These are phyloP conservation scores for Canis aureus DNA, from an alignment of 2,113 vertebrate genomes.

Conservation along the genomic window DNA sequence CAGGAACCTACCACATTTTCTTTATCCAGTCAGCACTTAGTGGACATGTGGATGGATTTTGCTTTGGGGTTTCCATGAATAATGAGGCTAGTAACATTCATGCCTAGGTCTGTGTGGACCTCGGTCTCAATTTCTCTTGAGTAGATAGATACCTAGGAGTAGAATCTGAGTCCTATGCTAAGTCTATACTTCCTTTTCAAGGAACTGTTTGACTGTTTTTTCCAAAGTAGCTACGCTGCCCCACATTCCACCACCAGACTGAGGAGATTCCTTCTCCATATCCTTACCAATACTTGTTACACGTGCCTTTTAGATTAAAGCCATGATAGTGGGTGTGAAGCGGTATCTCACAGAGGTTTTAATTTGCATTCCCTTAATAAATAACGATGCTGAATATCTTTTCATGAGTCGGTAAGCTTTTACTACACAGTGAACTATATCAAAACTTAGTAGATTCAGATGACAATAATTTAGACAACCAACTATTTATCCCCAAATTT, in stretches of 20 bases:
- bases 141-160: background rate
- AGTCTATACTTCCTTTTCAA: background rate
- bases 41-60: background rate
- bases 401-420: background rate
- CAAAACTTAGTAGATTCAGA: background rate
- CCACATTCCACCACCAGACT: background rate
- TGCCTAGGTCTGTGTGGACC: background rate
- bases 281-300: background rate
- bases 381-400: background rate
- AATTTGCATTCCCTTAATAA: background rate
- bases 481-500: background rate
- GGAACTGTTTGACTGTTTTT: background rate
- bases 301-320: background rate
- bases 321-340: background rate
- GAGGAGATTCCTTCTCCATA: background rate
- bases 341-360: background rate
- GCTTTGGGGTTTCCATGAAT: too few relatives aligned
- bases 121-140: background rate
- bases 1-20: background rate
- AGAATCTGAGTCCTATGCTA: background rate
- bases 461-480: background rate
- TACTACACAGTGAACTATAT: background rate
- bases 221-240: background rate
- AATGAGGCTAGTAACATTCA: background rate
- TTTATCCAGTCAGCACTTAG: too few relatives aligned